Conservation (phyloP, 2,113 vertebrate genomes). For the Percina caprodes region DNA sequence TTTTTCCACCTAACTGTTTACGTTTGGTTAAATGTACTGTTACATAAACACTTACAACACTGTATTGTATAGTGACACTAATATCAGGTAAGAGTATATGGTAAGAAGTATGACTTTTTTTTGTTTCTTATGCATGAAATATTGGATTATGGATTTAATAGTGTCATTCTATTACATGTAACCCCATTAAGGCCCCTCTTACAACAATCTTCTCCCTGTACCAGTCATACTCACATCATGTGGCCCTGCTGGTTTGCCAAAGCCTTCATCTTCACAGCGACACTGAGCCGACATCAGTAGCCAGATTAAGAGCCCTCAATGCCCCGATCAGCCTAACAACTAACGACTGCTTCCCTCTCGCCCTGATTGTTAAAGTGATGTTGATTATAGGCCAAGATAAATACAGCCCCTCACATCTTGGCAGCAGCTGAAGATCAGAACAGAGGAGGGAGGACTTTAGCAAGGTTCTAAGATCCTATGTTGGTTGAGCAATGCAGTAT, state of each 20-base stretch:
- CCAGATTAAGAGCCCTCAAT: constrained; percentile 41
- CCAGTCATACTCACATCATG: constrained; percentile 58
- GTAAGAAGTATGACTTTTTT: too few species aligned
- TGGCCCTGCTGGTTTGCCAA: constrained; percentile 49
- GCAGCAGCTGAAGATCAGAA: constrained; percentile 20
- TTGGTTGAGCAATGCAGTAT: background rate
- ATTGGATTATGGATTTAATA: background rate
- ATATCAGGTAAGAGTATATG: background rate
- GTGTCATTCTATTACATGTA: background rate
- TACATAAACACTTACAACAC: background rate
- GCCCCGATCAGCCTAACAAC: constrained; percentile 28
- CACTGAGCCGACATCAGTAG: constrained; percentile 31
- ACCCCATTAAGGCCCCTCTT: constrained; percentile 28
- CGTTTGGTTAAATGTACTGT: constrained; percentile 13
- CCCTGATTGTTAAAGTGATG: constrained; percentile 24
- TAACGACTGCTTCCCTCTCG: constrained; percentile 9
- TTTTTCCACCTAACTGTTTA: constrained; percentile 31
- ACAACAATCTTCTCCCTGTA: background rate
- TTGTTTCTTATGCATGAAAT: background rate
- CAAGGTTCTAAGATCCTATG: background rate
- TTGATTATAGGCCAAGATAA: constrained; percentile 51
- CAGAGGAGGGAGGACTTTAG: background rate
- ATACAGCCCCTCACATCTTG: constrained; percentile 28
- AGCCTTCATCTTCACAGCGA: constrained; percentile 44
- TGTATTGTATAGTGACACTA: background rate